A percentile compares a stretch with the other conserved stretches of the same genome.
Evolutionary conservation across 2,797 vertebrate species (phyloP).

Genomic region (Mormyrus hasselquistii): DNA sequence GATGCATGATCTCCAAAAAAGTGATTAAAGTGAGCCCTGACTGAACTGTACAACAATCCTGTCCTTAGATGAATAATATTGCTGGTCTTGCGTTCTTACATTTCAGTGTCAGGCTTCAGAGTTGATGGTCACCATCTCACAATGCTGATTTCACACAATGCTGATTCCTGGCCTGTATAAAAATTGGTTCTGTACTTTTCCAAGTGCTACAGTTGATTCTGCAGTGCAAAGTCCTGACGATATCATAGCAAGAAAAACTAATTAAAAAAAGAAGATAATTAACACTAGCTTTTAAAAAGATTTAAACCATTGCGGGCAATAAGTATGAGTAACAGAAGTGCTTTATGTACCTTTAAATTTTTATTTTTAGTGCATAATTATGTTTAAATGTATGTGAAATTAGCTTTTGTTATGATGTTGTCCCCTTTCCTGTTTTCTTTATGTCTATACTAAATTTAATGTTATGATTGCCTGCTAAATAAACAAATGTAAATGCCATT

Average conservation of each 20-base stretch:
- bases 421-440: background rate
- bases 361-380: background rate
- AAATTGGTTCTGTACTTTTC: background rate
- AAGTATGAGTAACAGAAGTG: background rate
- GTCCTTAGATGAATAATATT: background rate
- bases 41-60: background rate
- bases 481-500: background rate
- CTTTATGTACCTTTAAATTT: background rate
- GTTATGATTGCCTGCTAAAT: background rate
- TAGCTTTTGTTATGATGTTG: background rate
- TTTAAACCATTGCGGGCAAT: background rate
- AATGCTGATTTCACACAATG: background rate
- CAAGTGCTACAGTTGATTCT: background rate
- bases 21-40: background rate
- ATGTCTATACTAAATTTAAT: background rate
- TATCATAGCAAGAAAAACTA: background rate
- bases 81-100: background rate
- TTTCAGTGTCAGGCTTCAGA: background rate
- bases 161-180: background rate
- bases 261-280: background rate
- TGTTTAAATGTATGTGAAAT: background rate
- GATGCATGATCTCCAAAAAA: background rate
- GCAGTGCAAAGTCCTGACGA: background rate
- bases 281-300: background rate
- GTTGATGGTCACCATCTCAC: background rate